Conservation (phyloP, 2,113 vertebrate genomes). For the Xerus inauris region DNA sequence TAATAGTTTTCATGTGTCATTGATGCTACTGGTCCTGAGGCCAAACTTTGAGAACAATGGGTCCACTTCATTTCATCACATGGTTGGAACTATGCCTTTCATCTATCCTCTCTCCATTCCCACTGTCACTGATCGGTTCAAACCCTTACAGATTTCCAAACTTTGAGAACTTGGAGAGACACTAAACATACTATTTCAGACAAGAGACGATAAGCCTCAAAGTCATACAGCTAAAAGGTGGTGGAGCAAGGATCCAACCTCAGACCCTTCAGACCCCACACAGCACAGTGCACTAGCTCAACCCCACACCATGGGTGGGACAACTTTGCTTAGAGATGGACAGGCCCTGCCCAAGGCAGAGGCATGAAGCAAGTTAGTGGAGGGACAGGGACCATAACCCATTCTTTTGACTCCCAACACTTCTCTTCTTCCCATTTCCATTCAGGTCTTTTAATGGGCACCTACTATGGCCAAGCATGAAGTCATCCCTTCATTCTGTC, state of each 20-base stretch:
- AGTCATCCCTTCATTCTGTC: not conserved
- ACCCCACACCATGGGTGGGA: fast-evolving
- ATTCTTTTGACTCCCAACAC: not conserved
- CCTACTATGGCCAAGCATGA: not conserved
- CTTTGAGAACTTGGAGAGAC: not conserved
- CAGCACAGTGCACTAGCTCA: not conserved
- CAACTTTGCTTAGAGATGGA: not conserved
- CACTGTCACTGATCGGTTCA: not conserved
- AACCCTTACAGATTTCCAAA: not conserved
- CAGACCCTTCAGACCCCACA: not conserved
- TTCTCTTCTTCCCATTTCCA: not conserved
- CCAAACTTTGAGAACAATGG: not conserved
- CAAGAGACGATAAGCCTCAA: not conserved
- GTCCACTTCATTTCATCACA: not conserved
- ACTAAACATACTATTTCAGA: not conserved
- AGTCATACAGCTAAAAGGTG: not conserved
- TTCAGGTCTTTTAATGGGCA: not conserved
- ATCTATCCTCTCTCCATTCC: not conserved
- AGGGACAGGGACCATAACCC: not conserved
- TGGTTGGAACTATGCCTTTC: not conserved
- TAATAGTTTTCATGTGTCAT: not conserved
- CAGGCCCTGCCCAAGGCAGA: not conserved
- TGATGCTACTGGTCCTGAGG: too few species aligned
- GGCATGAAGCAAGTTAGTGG: not conserved
- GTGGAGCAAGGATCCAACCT: not conserved